A percentile compares a stretch with the other conserved stretches of the same genome.
These are phyloP conservation scores for Fistularia tabacaria DNA, from an alignment of 2,797 vertebrate species.

Conservation along the genomic window DNA sequence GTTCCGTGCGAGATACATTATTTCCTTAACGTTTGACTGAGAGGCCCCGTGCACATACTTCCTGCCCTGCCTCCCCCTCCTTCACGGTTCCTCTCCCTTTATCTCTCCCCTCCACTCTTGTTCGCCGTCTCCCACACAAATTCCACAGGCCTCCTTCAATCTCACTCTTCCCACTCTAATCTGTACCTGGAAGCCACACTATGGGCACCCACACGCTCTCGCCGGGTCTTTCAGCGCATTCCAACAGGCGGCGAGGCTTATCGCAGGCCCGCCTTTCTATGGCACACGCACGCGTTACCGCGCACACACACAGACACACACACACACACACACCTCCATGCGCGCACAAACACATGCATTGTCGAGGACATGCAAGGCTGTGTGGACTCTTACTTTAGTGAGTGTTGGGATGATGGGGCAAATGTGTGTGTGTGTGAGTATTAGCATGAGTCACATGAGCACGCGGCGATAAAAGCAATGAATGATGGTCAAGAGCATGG, in stretches of 20 bases:
- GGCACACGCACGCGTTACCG: not conserved
- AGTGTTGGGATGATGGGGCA: slow-evolving; percentile 29
- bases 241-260: slow-evolving; percentile 52
- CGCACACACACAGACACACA: slow-evolving; percentile 5
- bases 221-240: slow-evolving; percentile 57
- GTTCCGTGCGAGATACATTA: too few relatives aligned
- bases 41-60: not conserved
- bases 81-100: slow-evolving; percentile 35
- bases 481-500: slow-evolving; percentile 21
- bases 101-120: slow-evolving; percentile 53
- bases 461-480: slow-evolving; percentile 22
- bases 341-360: slow-evolving; percentile 15
- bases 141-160: slow-evolving; percentile 42
- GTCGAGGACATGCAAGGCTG: slow-evolving; percentile 16
- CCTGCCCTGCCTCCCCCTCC: slow-evolving; percentile 17
- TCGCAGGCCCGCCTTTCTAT: slow-evolving; percentile 23
- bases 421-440: slow-evolving; percentile 14
- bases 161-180: slow-evolving; percentile 44
- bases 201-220: slow-evolving; percentile 61
- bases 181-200: slow-evolving; percentile 60
- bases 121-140: slow-evolving; percentile 47
- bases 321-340: slow-evolving; percentile 1
- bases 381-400: slow-evolving; percentile 27
- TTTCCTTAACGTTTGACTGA: not conserved
- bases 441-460: slow-evolving; percentile 17